Evolutionary conservation across 2,113 vertebrate species (phyloP), one percentile per base, ranked within the genome.

Genomic region (Etheostoma cragini): DNA sequence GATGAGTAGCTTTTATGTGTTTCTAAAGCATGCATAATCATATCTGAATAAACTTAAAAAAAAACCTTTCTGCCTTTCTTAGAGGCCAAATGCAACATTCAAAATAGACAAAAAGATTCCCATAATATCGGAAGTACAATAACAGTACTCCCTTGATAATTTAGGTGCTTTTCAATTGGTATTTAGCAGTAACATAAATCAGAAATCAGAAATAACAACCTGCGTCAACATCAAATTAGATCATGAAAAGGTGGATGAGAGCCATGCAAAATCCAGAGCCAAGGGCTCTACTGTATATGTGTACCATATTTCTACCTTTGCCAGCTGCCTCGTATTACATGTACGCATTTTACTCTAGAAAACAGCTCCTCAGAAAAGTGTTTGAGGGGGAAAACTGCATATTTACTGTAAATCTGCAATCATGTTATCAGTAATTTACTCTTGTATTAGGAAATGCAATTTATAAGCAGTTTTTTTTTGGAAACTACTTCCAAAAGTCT

Each of bases 241-340:
- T 61, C 16, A 67, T 64, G 54, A 88, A 85, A 84, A 85, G 86
- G 7, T 60, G 63, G 15, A 53, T 45, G 64, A 79, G 53, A 69
- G 38, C 1, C 47, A 46, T 42, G 38, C 10, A 42, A 42, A 42
- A 42, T 42, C 38, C 8, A 42, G 38, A 42, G 38, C 38, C 21
- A 54, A 30, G 8, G 42, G 30, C 58, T 83, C 62, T 17, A 56
- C 42, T 62, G 52, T 72, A 83, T 45, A 75, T 65, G 53, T 73
- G 69, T 33, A 38, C 78, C 60, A 50, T 72, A 65, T 49, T 45
- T 69, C 17, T 70, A 57, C 78, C 35, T 35, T 76, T 72, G 53
- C 62, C 83, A 84, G 76, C 81, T 88, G 78, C 86, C 14, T 69
- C 65, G 65, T 45, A 80, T 82, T 75, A 72, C 65, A 77, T 30